Conservation (phyloP, 2,888 invertebrate species). For the Monochamus alternatus region DNA sequence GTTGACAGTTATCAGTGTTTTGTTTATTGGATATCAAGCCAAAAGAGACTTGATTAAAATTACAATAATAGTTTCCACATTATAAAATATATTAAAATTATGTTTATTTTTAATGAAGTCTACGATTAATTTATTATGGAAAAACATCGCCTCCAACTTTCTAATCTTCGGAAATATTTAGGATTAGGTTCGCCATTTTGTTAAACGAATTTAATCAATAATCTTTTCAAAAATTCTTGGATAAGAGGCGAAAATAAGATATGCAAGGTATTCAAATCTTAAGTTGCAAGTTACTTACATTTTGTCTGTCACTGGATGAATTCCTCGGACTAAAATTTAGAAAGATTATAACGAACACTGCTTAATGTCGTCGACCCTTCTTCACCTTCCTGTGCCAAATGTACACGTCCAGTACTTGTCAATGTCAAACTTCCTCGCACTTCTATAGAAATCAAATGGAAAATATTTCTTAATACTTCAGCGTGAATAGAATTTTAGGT, state of each 20-base stretch:
- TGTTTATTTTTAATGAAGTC: too few relatives aligned
- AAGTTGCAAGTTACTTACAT: background rate
- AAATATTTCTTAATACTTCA: too few relatives aligned
- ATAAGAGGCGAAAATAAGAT: background rate
- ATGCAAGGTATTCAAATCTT: background rate
- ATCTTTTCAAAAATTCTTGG: background rate
- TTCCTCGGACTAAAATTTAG: background rate
- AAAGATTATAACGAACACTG: background rate
- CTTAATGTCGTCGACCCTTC: background rate
- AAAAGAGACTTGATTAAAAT: too few relatives aligned
- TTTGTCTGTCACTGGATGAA: background rate
- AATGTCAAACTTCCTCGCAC: too few relatives aligned
- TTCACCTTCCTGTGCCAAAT: background rate
- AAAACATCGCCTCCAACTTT: background rate
- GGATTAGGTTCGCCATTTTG: background rate
- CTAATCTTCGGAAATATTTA: too few relatives aligned
- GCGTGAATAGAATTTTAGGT: too few relatives aligned
- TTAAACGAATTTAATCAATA: background rate
- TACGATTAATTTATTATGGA: too few relatives aligned
- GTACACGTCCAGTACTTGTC: too few relatives aligned
- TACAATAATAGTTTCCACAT: too few relatives aligned
- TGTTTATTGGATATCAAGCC: too few relatives aligned
- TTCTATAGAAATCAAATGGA: constrained; percentile 5
- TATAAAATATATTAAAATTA: too few relatives aligned
- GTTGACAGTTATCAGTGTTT: too few relatives aligned